These are phyloP conservation scores for Salminus brasiliensis DNA, from an alignment of 2,113 vertebrate genomes.

Conservation along the genomic window DNA sequence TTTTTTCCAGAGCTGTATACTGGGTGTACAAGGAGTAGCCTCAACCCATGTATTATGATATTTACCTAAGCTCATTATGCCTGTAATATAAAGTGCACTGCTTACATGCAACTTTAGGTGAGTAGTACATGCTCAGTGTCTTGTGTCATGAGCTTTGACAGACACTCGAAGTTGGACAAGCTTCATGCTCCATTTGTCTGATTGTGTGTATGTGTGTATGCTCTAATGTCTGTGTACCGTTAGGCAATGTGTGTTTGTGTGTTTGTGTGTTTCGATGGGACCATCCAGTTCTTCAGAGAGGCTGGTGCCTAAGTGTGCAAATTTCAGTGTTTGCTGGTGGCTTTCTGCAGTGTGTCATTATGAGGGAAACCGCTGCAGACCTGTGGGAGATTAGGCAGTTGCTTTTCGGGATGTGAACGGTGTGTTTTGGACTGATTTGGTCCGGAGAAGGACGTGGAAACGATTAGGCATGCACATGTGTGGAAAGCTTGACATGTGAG, in stretches of 20 bases:
- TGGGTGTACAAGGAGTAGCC: too few relatives aligned
- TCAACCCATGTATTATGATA: too few relatives aligned
- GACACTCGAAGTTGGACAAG: not conserved
- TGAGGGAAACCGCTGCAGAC: not conserved
- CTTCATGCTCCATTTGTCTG: too few relatives aligned
- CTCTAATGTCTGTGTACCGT: not conserved
- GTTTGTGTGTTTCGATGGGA: not conserved
- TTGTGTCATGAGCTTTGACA: not conserved
- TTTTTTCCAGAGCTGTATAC: too few relatives aligned
- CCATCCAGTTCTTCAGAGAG: not conserved
- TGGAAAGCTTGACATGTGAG: too few relatives aligned
- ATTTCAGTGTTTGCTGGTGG: not conserved
- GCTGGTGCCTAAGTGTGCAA: not conserved
- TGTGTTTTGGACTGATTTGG: not conserved
- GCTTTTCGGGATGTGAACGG: not conserved
- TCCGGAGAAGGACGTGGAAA: too few relatives aligned
- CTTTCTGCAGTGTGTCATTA: conserved; percentile 1
- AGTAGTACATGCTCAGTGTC: not conserved
- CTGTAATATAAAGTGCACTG: too few relatives aligned
- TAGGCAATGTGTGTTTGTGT: not conserved
- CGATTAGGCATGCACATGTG: too few relatives aligned
- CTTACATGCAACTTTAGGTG: too few relatives aligned
- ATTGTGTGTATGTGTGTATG: too few relatives aligned
- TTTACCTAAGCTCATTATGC: too few relatives aligned
- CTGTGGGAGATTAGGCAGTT: not conserved